A percentile compares a stretch with the other conserved stretches of the same genome.
phyloP scores from a whole-genome alignment of 1,140 invertebrate genomes.

The Homalodisca vitripennis region DNA sequence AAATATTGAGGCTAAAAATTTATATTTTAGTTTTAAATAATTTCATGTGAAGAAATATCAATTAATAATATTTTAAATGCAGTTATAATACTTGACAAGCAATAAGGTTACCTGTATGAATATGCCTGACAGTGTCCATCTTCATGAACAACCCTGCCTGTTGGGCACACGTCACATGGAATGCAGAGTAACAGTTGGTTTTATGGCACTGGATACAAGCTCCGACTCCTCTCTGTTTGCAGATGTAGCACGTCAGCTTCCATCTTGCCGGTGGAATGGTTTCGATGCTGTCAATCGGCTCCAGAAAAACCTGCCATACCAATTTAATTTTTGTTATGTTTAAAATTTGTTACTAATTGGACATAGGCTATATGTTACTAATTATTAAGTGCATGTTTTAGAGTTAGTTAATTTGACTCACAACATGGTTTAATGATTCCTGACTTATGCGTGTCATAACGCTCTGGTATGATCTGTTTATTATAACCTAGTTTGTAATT shows the following conservation, averaged over 20 bases:
- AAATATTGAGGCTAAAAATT: neutral
- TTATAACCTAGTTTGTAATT: no score
- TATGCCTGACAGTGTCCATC: constrained; percentile 86
- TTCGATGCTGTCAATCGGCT: constrained; percentile 95
- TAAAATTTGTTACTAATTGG: no score
- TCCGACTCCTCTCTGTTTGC: constrained; percentile 89
- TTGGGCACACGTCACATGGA: constrained; percentile 98
- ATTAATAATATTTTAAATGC: neutral
- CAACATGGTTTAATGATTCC: no score
- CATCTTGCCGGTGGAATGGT: constrained; percentile 93
- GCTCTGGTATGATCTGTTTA: no score
- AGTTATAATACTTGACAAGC: neutral
- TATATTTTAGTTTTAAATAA: no score
- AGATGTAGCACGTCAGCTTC: constrained; percentile 95
- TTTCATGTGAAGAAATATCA: no score
- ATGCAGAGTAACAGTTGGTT: constrained; percentile 94
- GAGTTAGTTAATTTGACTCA: no score
- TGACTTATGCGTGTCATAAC: no score
- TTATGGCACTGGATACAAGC: constrained; percentile 99
- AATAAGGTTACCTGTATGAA: constrained; percentile 31
- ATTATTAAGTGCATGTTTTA: no score
- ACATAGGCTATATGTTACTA: no score
- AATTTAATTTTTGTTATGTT: no score
- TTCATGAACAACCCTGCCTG: constrained; percentile 94
- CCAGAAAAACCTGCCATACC: constrained; percentile 76